phyloP scores from a whole-genome alignment of 2,888 invertebrate genomes.

The Rotaria macrura region DNA sequence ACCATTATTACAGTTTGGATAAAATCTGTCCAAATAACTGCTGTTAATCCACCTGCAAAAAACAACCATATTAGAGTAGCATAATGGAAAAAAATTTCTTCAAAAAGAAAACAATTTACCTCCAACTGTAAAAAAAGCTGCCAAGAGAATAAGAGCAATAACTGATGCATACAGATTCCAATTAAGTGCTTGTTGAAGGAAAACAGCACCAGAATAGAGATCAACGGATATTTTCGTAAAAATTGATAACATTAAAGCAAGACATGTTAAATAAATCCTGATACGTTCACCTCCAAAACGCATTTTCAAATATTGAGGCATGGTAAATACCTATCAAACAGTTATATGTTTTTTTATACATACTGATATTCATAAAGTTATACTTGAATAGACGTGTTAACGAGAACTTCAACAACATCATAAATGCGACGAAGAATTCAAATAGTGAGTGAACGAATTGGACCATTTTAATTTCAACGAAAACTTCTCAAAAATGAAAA shows the following conservation, averaged over 20 bases:
- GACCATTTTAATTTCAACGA: too few relatives aligned
- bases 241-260: slow-evolving; percentile 53
- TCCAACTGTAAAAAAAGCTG: slow-evolving; percentile 54
- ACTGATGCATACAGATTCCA: slow-evolving; percentile 52
- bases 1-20: slow-evolving; percentile 53
- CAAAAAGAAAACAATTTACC: slow-evolving; percentile 50
- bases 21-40: slow-evolving; percentile 37
- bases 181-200: slow-evolving; percentile 47
- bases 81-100: too few relatives aligned
- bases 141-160: slow-evolving; percentile 51
- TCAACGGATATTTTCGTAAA: slow-evolving; percentile 56
- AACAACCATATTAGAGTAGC: too few relatives aligned
- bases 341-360: background rate
- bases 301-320: slow-evolving; percentile 55
- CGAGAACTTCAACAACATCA: too few relatives aligned
- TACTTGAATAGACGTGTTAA: too few relatives aligned
- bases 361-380: too few relatives aligned
- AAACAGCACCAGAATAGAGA: slow-evolving; percentile 49
- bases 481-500: too few relatives aligned
- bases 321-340: slow-evolving; percentile 49
- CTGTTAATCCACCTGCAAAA: slow-evolving; percentile 37
- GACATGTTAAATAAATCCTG: slow-evolving; percentile 53
- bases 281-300: slow-evolving; percentile 55
- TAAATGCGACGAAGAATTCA: too few relatives aligned
- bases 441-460: too few relatives aligned